Percentiles rank a stretch among this genome's conserved stretches.
Conservation (phyloP, 2,113 vertebrate species). For the Symphodus melops region DNA sequence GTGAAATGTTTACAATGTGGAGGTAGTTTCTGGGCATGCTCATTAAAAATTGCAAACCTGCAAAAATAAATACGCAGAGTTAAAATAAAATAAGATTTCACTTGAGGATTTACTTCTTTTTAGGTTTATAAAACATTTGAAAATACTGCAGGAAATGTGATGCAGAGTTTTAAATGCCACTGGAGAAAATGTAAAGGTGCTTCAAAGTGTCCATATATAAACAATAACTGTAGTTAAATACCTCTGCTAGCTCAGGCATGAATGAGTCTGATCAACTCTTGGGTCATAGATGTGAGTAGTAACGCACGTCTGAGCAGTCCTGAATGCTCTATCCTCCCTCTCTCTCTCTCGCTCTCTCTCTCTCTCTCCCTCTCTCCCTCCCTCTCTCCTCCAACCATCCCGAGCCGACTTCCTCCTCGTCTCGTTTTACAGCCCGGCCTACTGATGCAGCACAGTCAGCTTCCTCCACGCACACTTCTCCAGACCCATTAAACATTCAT, state of each 20-base stretch:
- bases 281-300: neutral
- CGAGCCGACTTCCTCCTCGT: conserved; percentile 70
- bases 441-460: conserved; percentile 78
- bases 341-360: neutral
- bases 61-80: no score
- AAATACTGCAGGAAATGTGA: no score
- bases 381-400: conserved; percentile 31
- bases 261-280: neutral
- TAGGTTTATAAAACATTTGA: no score
- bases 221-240: neutral
- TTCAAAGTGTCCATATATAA: no score
- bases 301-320: conserved; percentile 4
- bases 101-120: no score
- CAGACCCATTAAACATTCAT: conserved; percentile 83
- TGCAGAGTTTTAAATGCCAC: no score
- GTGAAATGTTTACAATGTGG: neutral
- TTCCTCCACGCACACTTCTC: conserved; percentile 72
- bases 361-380: neutral
- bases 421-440: conserved; percentile 79
- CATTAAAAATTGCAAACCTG: no score
- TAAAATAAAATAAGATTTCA: no score
- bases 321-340: conserved; percentile 2
- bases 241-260: neutral
- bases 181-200: no score
- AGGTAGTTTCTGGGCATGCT: neutral